These are phyloP conservation scores for Drosophila albomicans DNA, from an alignment of 1,140 invertebrate genomes.

Conservation along the genomic window DNA sequence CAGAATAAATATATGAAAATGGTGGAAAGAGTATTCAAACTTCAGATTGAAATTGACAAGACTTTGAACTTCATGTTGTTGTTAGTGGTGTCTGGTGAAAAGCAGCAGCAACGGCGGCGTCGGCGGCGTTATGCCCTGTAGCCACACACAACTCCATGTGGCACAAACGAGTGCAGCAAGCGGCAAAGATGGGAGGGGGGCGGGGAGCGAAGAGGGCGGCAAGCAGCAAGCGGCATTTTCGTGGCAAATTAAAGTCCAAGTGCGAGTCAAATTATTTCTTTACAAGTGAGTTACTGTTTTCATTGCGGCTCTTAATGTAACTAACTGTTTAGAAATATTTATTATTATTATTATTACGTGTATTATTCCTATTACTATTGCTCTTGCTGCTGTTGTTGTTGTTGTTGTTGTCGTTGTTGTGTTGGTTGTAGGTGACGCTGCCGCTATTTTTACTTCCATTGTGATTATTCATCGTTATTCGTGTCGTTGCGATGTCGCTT, in stretches of 20 bases:
- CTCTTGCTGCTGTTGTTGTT: neutral
- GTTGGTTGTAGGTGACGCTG: constrained; percentile 48
- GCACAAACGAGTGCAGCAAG: constrained; percentile 49
- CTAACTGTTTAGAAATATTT: constrained; percentile 83
- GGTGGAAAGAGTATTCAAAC: too few species aligned
- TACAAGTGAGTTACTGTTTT: constrained; percentile 83
- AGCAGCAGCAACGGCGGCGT: constrained; percentile 23
- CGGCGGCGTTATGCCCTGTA: constrained; percentile 54
- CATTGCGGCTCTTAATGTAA: constrained; percentile 82
- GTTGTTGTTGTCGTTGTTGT: neutral
- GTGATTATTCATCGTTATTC: constrained; percentile 33
- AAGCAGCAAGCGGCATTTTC: constrained; percentile 38
- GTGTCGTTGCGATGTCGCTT: constrained; percentile 32
- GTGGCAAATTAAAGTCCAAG: constrained; percentile 82
- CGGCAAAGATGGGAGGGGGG: neutral
- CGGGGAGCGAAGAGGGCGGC: neutral
- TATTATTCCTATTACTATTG: constrained; percentile 29
- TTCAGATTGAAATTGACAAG: too few species aligned
- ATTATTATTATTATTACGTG: constrained; percentile 56
- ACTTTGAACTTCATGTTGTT: neutral
- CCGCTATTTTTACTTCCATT: constrained; percentile 36
- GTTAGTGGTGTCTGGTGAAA: constrained; percentile 40
- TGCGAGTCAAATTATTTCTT: constrained; percentile 83
- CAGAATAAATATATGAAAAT: too few species aligned
- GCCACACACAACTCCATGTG: constrained; percentile 45